Evolutionary conservation across 2,113 vertebrate species (phyloP).

Genomic region (Xerus inauris): DNA sequence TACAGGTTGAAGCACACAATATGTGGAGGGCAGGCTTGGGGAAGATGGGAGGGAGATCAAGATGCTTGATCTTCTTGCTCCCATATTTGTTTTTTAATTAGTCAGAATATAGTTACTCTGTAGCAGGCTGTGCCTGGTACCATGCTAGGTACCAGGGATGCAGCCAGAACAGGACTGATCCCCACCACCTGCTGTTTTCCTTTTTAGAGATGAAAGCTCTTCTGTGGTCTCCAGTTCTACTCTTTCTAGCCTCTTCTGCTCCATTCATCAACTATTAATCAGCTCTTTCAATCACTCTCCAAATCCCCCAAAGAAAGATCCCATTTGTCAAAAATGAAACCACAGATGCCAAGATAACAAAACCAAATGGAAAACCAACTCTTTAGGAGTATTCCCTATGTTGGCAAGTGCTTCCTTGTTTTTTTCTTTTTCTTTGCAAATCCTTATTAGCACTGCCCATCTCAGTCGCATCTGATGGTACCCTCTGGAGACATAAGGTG

Average conservation of each 20-base stretch:
- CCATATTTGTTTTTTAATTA: neutral
- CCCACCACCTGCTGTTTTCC: neutral
- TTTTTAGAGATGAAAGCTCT: neutral
- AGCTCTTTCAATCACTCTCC: slow-evolving; percentile 10
- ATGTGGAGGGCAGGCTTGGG: neutral
- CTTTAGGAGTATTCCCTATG: neutral
- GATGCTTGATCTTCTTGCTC: neutral
- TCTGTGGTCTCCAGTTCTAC: neutral
- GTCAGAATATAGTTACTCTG: neutral
- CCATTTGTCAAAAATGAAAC: slow-evolving; percentile 46
- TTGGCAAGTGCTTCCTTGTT: neutral
- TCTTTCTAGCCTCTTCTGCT: neutral
- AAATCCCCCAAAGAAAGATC: neutral
- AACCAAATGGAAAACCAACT: neutral
- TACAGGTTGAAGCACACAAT: neutral
- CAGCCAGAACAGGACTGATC: neutral
- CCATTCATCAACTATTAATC: neutral
- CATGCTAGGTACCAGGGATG: neutral
- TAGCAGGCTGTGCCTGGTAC: neutral
- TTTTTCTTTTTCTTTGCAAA: slow-evolving; percentile 62
- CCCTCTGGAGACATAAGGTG: neutral
- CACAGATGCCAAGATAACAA: neutral
- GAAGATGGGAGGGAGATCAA: neutral
- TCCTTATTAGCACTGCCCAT: slow-evolving; percentile 62
- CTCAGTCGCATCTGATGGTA: neutral